These are phyloP conservation scores for Phyto melanocephala DNA, from an alignment of 2,888 invertebrate genomes.

Conservation along the genomic window DNA sequence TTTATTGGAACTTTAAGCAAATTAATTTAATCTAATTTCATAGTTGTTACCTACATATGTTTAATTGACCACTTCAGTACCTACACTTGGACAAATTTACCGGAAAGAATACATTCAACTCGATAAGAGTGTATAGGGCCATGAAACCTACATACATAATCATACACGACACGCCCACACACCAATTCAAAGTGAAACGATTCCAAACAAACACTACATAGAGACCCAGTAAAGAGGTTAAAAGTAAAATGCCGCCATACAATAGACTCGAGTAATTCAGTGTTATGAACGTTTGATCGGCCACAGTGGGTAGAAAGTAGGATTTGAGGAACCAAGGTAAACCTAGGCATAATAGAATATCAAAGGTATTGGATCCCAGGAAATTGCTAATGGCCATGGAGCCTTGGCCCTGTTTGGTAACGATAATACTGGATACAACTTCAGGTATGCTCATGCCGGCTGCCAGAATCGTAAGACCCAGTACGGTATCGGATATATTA, in stretches of 20 bases:
- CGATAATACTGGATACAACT: conserved; percentile 94
- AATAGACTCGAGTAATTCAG: conserved; percentile 92
- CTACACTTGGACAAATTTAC: conserved; percentile 91
- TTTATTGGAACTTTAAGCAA: too few relatives aligned
- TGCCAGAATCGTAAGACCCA: conserved; percentile 94
- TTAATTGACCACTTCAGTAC: conserved; percentile 66
- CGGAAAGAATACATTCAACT: conserved; percentile 92
- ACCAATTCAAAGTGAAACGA: conserved; percentile 89
- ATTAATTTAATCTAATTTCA: too few relatives aligned
- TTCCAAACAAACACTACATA: conserved; percentile 88
- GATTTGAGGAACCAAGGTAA: conserved; percentile 92
- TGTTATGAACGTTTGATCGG: conserved; percentile 86
- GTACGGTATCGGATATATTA: conserved; percentile 93
- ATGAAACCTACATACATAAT: conserved; percentile 91
- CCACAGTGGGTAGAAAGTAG: conserved; percentile 84
- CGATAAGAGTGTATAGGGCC: conserved; percentile 89
- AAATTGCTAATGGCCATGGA: conserved; percentile 94
- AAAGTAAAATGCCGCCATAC: conserved; percentile 90
- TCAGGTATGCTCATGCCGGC: conserved; percentile 95
- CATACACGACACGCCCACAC: conserved; percentile 88
- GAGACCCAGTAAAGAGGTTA: conserved; percentile 88
- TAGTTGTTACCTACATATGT: too few relatives aligned
- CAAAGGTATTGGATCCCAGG: conserved; percentile 93
- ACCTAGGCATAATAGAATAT: conserved; percentile 90
- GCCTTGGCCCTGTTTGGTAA: conserved; percentile 94